A percentile compares a stretch with the other conserved stretches of the same genome.
Conservation (phyloP, 2,888 invertebrate species). For the Trachelus troglodyta region DNA sequence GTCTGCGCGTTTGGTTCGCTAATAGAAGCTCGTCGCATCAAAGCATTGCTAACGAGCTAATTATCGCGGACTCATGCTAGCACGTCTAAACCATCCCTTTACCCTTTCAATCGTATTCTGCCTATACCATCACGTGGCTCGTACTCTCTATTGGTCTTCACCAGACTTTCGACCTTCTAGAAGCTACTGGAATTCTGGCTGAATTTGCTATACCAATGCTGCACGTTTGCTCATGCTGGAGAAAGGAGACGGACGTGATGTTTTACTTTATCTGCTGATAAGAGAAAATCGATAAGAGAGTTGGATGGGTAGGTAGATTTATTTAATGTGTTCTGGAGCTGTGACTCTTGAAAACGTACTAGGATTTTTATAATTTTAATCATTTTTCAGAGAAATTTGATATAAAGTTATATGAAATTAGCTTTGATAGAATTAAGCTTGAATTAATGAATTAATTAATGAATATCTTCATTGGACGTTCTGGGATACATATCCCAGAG, state of each 20-base stretch:
- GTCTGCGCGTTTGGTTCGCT: conserved; percentile 29
- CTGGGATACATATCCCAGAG: not conserved
- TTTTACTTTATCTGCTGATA: not conserved
- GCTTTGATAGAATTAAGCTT: not conserved
- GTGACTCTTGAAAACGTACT: not conserved
- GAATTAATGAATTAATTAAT: too few species aligned
- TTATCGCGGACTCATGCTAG: conserved; percentile 32
- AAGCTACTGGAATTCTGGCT: not conserved
- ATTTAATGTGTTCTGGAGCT: not conserved
- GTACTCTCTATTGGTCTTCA: not conserved
- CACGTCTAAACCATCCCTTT: not conserved
- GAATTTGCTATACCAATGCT: not conserved
- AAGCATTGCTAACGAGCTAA: conserved; percentile 48
- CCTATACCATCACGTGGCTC: not conserved
- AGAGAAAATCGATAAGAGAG: not conserved
- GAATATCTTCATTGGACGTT: too few species aligned
- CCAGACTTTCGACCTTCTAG: not conserved
- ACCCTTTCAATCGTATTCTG: not conserved
- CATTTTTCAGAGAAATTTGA: not conserved
- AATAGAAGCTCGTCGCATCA: conserved; percentile 35
- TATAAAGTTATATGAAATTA: not conserved
- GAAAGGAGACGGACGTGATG: not conserved
- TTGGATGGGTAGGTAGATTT: not conserved
- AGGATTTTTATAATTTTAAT: not conserved
- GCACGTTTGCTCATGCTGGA: not conserved